Base-by-base conservation (phyloP, 2,797 vertebrate genomes). In the Mormyrus hasselquistii region DNA sequence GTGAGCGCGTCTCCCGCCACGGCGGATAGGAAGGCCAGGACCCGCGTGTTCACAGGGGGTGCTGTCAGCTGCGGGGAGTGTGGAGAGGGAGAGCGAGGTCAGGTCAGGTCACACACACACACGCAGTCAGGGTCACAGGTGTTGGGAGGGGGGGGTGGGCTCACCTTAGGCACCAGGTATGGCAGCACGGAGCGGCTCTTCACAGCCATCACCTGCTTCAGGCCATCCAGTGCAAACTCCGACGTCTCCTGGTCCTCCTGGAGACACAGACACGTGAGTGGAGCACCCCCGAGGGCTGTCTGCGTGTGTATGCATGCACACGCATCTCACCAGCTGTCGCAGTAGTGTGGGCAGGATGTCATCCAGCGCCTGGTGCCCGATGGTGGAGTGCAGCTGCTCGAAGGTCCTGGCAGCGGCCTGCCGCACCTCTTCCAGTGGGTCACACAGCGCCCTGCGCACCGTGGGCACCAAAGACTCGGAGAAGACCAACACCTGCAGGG, bases 151-250 rank as follows among this genome's bases (percentile, higher is more conserved):
- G 16, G 3, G 3, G 29, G 19, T 2, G 3, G 29, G 6, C 88
- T 57, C 93, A 99, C 99, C 97, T 99, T 99, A 88, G 99, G 99
- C 91, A 99, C 98, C 89, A 99, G 93, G 90, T 99, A 99, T 76
- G 98, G 99, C 91, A 99, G 94, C 90, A 99, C 99, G 62, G 98
- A 99, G 22, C 98, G 98, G 93, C 98, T 99, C 95, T 99, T 99
- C 90, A 99, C 98, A 2, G 98, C 97, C 99, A 99, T 99, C 89
- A 99, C 99, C 91, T 99, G 99, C 93, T 99, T 99, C 89, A 99
- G 95, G 59, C 98, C 98, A 2, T 99, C 99, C 95, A 99, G 93
- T 86, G 99, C 99, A 92, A 98, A 99, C 88, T 97, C 98, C 0
- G 98, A 96, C 0, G 96, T 97, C 19, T 97, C 95, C 89, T 97